These are phyloP conservation scores for Palythoa grandiflora DNA, from an alignment of 92 coral and sea anemone genomes.

Conservation along the genomic window DNA sequence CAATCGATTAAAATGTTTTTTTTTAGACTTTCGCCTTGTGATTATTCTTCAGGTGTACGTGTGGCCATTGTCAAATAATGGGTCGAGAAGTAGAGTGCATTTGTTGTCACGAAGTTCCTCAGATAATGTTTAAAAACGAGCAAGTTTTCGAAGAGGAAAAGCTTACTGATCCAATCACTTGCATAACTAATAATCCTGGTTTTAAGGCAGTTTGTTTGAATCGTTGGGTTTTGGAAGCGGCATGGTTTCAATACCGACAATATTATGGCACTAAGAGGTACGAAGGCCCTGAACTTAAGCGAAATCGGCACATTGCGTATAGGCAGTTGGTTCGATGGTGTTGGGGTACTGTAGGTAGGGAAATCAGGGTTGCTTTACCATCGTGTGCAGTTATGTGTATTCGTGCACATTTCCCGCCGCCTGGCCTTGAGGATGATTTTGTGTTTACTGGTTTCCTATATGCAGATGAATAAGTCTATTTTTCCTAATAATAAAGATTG, in stretches of 20 bases:
- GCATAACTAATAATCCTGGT: constrained; percentile 50
- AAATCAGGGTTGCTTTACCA: too few relatives aligned
- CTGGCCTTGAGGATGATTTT: background rate
- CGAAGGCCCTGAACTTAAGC: constrained; percentile 2
- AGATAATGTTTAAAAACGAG: constrained; percentile 48
- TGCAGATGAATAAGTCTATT: too few relatives aligned
- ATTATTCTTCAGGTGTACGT: constrained; percentile 60
- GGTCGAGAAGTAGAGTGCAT: constrained; percentile 62
- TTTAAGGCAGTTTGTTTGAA: constrained; percentile 51
- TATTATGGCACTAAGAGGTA: background rate
- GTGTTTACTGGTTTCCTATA: too few relatives aligned
- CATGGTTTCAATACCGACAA: constrained; percentile 25
- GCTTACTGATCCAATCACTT: background rate
- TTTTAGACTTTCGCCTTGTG: constrained; percentile 38
- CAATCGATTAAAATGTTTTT: constrained; percentile 6
- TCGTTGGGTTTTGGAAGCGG: constrained; percentile 49
- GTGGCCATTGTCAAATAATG: constrained; percentile 67
- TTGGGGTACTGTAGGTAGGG: too few relatives aligned
- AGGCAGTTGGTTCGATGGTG: too few relatives aligned
- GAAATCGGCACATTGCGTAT: background rate
- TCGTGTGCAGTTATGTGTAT: constrained; percentile 32
- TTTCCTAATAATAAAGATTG: too few relatives aligned
- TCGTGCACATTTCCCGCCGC: constrained; percentile 16
- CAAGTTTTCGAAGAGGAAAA: constrained; percentile 56
- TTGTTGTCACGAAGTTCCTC: constrained; percentile 62